These are phyloP conservation scores for Tetraodon nigroviridis DNA, from an alignment of 2,113 vertebrate species.

Conservation along the genomic window DNA sequence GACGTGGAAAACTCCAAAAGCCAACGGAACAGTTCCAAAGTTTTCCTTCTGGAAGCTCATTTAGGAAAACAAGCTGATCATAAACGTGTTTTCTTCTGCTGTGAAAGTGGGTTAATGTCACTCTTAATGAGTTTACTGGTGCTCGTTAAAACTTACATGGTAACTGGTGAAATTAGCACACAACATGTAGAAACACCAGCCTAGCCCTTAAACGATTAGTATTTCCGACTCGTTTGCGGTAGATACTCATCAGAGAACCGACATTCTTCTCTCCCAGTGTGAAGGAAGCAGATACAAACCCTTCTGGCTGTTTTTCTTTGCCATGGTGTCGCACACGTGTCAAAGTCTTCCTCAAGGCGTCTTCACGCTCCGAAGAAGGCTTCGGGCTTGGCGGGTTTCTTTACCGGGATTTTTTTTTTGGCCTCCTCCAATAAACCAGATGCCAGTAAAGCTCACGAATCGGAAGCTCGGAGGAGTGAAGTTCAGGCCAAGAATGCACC, in stretches of 20 bases:
- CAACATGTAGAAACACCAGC: background rate
- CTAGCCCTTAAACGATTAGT: background rate
- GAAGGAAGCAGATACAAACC: conserved; percentile 50
- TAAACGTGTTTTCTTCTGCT: conserved; percentile 29
- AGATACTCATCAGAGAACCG: too few relatives aligned
- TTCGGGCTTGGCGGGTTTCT: background rate
- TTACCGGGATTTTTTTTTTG: conserved; percentile 13
- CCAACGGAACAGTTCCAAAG: too few relatives aligned
- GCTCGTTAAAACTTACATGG: background rate
- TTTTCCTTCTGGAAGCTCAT: too few relatives aligned
- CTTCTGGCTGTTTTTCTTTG: conserved; percentile 73
- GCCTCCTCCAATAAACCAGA: conserved; percentile 9
- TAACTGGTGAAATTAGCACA: background rate
- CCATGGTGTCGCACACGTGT: conserved; percentile 57
- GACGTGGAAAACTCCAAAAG: background rate
- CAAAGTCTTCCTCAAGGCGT: conserved; percentile 9
- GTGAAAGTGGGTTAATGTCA: conserved; percentile 40
- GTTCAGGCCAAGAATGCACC: conserved; percentile 37
- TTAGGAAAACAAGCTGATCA: conserved; percentile 2
- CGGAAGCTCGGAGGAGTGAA: conserved; percentile 18
- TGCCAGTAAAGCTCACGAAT: conserved; percentile 35
- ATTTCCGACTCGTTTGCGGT: too few relatives aligned
- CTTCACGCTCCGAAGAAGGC: conserved; percentile 10
- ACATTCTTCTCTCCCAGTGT: background rate
- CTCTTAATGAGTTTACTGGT: conserved; percentile 6